Evolutionary conservation across 2,797 vertebrate species (phyloP).

Genomic region (Champsocephalus esox): DNA sequence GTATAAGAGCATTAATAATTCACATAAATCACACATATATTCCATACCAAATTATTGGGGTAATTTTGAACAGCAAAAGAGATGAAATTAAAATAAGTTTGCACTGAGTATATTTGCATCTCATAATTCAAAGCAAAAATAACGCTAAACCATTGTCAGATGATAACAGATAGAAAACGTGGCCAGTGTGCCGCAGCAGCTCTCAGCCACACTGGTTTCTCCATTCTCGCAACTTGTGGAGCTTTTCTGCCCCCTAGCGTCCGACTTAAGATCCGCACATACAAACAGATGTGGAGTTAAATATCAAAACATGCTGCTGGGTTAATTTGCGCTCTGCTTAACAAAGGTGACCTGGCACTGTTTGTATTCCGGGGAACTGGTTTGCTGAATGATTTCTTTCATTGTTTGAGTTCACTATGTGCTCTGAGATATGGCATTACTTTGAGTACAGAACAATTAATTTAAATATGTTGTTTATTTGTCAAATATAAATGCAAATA

Average conservation of each 20-base stretch:
- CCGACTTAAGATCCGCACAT: not conserved
- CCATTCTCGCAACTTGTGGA: constrained; percentile 61
- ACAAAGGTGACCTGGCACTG: constrained; percentile 17
- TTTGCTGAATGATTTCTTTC: constrained; percentile 11
- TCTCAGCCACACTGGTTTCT: not conserved
- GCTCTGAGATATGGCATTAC: not conserved
- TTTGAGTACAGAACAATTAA: constrained; percentile 2
- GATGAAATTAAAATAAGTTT: not conserved
- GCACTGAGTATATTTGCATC: not conserved
- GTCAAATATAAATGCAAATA: not conserved
- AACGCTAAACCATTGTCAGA: constrained; percentile 26
- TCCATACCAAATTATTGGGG: too few species aligned
- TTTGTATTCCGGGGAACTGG: constrained; percentile 24
- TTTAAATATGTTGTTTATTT: not conserved
- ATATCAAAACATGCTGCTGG: constrained; percentile 19
- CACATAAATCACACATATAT: not conserved
- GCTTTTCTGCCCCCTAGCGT: constrained; percentile 83
- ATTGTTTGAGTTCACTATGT: constrained; percentile 18
- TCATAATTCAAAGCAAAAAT: not conserved
- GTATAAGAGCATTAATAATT: not conserved
- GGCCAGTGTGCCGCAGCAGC: constrained; percentile 30
- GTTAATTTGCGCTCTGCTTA: constrained; percentile 37
- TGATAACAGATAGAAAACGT: constrained; percentile 29
- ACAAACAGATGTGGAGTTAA: not conserved
- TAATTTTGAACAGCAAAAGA: not conserved